Evolutionary conservation across 2,888 invertebrate genomes (phyloP).

Genomic region (Priocnemis perturbator): DNA sequence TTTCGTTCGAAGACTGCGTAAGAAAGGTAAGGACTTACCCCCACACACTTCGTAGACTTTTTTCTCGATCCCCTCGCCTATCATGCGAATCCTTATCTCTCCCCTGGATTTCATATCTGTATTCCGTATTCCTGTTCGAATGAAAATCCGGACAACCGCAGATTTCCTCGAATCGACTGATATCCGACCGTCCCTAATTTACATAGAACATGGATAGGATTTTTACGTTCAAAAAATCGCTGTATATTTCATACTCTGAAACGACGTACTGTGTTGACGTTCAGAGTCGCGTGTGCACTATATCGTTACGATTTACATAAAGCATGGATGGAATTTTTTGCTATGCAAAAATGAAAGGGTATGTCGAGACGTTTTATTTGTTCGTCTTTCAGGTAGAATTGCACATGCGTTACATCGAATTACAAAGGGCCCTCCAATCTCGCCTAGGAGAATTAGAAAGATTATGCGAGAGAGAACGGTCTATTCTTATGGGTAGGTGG

Average conservation of each 20-base stretch:
- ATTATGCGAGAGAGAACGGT: conserved; percentile 87
- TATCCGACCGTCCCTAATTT: no score
- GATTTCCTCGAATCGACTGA: not conserved
- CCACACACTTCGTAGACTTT: not conserved
- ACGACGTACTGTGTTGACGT: not conserved
- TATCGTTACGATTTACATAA: no score
- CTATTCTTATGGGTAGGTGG: conserved; percentile 90
- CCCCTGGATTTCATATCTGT: not conserved
- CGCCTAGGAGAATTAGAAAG: conserved; percentile 91
- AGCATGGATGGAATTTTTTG: no score
- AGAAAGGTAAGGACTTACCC: conserved; percentile 81
- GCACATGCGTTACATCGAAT: conserved; percentile 93
- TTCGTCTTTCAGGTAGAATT: conserved; percentile 82
- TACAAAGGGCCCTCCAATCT: conserved; percentile 88
- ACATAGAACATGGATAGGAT: no score
- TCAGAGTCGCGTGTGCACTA: no score
- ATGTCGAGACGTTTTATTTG: no score
- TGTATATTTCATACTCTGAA: conserved; percentile 6
- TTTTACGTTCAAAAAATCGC: no score
- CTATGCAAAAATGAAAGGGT: no score
- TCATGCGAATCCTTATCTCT: not conserved
- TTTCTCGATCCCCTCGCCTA: not conserved
- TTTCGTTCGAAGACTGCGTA: conserved; percentile 97
- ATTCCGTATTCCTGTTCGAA: not conserved
- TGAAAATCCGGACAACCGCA: not conserved